A percentile compares a stretch with the other conserved stretches of the same genome.
Conservation (phyloP, 2,888 invertebrate species). For the Aleiodes alternator region DNA sequence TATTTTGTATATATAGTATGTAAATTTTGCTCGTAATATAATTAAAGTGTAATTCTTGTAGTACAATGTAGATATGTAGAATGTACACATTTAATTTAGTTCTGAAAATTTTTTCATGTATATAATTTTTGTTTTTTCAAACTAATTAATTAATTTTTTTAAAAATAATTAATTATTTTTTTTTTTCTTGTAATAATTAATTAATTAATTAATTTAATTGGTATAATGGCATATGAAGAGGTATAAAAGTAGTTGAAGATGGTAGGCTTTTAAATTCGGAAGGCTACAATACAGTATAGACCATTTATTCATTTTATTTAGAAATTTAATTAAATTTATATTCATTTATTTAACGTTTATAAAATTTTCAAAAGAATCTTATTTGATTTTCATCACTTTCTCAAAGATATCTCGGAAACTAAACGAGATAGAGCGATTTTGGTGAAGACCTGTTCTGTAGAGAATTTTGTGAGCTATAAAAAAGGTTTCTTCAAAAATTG, state of each 20-base stretch:
- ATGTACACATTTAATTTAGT: slow-evolving; percentile 45
- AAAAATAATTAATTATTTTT: no score
- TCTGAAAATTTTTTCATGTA: slow-evolving; percentile 44
- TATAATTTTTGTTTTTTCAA: slow-evolving; percentile 37
- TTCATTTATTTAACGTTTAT: no score
- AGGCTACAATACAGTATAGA: slow-evolving; percentile 56
- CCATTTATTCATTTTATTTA: slow-evolving; percentile 23
- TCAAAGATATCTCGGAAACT: no score
- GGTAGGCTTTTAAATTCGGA: slow-evolving; percentile 65
- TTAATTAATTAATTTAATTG: slow-evolving; percentile 16
- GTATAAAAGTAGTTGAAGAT: slow-evolving; percentile 70
- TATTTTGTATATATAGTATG: slow-evolving; percentile 44
- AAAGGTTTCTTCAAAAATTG: no score
- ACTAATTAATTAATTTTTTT: no score
- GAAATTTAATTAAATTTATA: no score
- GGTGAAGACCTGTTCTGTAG: no score
- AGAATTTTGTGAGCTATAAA: no score
- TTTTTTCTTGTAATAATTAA: slow-evolving; percentile 46
- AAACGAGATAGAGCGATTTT: no score
- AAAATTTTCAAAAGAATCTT: no score
- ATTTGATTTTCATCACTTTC: no score
- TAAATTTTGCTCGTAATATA: slow-evolving; percentile 46
- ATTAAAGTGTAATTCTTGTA: slow-evolving; percentile 18
- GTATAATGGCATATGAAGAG: slow-evolving; percentile 65
- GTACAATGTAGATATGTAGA: slow-evolving; percentile 35